Evolutionary conservation across 2,113 vertebrate species (phyloP).

Genomic region (Dinomys branickii): DNA sequence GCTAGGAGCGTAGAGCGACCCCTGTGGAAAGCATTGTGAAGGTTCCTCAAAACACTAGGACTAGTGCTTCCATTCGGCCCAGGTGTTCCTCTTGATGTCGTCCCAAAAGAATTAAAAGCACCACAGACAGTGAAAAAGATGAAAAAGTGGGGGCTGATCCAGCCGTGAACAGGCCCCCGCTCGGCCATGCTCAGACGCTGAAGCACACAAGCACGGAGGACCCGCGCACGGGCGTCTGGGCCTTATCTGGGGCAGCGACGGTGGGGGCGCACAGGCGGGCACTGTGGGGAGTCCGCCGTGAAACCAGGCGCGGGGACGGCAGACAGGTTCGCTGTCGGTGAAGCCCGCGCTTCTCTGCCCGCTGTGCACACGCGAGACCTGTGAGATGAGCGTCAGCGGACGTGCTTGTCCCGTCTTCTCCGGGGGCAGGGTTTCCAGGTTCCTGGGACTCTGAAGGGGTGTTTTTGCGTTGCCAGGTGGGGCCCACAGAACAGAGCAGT

Average conservation of each 20-base stretch:
- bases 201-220: fast-evolving
- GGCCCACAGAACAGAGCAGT: conserved; percentile 56
- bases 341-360: background rate
- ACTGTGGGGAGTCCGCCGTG: background rate
- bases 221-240: background rate
- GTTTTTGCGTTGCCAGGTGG: conserved; percentile 62
- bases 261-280: background rate
- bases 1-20: background rate
- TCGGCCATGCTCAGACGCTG: background rate
- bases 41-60: background rate
- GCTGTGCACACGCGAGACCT: background rate
- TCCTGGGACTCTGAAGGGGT: background rate
- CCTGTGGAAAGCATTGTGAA: background rate
- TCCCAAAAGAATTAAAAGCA: background rate
- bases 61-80: background rate
- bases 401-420: background rate
- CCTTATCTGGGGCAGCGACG: background rate
- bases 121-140: no score
- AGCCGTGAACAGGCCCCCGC: background rate
- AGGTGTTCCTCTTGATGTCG: background rate
- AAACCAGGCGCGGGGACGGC: background rate
- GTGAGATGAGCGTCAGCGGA: background rate
- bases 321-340: background rate
- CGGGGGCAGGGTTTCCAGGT: background rate
- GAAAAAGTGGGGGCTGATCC: no score